Base-by-base conservation (phyloP, 2,888 invertebrate species). In the Clusia tigrina region DNA sequence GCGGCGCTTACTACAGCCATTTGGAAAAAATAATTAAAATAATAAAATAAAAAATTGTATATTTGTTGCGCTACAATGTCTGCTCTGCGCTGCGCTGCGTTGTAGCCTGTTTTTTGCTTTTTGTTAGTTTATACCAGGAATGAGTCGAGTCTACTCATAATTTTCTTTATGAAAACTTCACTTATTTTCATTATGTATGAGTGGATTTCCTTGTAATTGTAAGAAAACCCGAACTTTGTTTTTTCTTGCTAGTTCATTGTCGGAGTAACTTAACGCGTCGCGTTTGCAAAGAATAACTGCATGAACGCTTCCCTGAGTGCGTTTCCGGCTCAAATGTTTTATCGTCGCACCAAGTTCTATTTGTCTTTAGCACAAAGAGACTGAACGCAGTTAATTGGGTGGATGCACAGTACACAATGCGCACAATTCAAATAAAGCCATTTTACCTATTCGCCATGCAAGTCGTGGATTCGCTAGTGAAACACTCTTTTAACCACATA, bases 331-430 rank as follows among this genome's bases (percentile, higher is more conserved):
- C n/a, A 6, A 15, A 15, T 42, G n/a, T 10, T 42, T 42, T 15
- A 3, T 42, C n/a, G 42, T 17, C 6, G 42, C n/a, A 32, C 23
- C 24, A 20, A 18, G 22, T 25, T 55, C 38, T 55, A 38, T 38
- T 55, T 38, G 38, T 55, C 38, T 55, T 55, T 20, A 55, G 23
- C 18, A 32, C 25, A 25, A 54, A 54, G n/a, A n/a, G 22, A 15
- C 12, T 12, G 24, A 54, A 54, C 54, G 54, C 60, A 46, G 60
- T 60, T 60, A 60, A 54, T 60, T 60, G 60, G 54, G 54, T 54
- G 54, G 54, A 54, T 46, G 60, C 60, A 54, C 54, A 60, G 25
- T n/a, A 48, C 26, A 57, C 57, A 57, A 57, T 57, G 46, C 57
- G 10, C 12, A 32, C 32, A 54, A 9, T 42, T n/a, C 9, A 54